A percentile compares a stretch with the other conserved stretches of the same genome.
phyloP scores from a whole-genome alignment of 2,888 invertebrate genomes.

The Lathronympha strigana region DNA sequence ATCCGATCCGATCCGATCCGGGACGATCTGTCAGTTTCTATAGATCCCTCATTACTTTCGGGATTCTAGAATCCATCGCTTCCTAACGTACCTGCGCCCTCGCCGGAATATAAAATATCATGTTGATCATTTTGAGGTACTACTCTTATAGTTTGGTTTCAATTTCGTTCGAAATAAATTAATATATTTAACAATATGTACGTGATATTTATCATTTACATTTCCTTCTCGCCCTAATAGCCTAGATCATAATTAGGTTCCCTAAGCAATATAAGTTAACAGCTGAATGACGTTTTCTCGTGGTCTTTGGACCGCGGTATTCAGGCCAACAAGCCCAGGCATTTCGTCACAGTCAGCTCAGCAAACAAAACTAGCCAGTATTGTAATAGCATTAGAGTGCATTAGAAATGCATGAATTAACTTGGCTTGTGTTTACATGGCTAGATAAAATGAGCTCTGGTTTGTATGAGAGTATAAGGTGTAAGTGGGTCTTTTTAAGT shows the following conservation, averaged over 20 bases:
- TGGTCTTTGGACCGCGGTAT: slow-evolving; percentile 66
- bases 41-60: too few relatives aligned
- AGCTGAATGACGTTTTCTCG: slow-evolving; percentile 54
- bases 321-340: slow-evolving; percentile 65
- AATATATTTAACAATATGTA: not conserved
- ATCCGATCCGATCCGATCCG: too few relatives aligned
- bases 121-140: too few relatives aligned
- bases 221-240: not conserved
- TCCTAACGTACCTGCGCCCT: too few relatives aligned
- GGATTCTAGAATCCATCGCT: too few relatives aligned
- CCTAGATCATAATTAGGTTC: slow-evolving; percentile 11
- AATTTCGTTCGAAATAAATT: not conserved
- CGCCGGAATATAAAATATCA: too few relatives aligned
- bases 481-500: slow-evolving; percentile 45
- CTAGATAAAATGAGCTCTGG: slow-evolving; percentile 51
- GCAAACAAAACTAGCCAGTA: slow-evolving; percentile 54
- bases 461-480: slow-evolving; percentile 34
- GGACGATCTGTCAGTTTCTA: too few relatives aligned
- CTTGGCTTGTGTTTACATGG: slow-evolving; percentile 44
- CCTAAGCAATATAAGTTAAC: slow-evolving; percentile 2
- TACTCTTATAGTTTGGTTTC: too few relatives aligned
- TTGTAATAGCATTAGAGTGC: slow-evolving; percentile 44
- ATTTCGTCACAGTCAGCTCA: slow-evolving; percentile 55
- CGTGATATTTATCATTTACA: not conserved
- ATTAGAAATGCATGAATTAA: slow-evolving; percentile 43